Percentiles rank a stretch among this genome's conserved stretches.
These are phyloP conservation scores for Lasius fuliginosus DNA, from an alignment of 2,888 invertebrate species.

Conservation along the genomic window DNA sequence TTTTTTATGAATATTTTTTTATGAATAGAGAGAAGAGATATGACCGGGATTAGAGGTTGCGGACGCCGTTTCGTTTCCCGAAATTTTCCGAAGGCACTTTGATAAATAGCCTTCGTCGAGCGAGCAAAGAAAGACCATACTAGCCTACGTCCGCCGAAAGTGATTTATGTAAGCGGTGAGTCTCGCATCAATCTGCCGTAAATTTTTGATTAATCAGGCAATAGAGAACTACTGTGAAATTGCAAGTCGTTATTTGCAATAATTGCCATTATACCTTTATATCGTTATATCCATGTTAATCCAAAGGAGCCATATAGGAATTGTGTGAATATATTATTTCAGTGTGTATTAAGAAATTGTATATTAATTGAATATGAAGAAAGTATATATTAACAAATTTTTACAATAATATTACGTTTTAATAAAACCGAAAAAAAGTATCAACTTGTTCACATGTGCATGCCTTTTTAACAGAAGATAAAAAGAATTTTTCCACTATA, in stretches of 20 bases:
- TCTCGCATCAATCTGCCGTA: conserved; percentile 29
- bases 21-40: background rate
- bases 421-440: too few species aligned
- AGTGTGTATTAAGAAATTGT: background rate
- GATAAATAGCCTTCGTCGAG: conserved; percentile 58
- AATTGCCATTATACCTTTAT: background rate
- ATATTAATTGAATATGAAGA: background rate
- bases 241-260: background rate
- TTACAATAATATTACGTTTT: background rate
- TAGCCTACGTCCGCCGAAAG: conserved; percentile 22
- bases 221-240: conserved; percentile 8
- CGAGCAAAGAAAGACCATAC: conserved; percentile 29
- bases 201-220: conserved; percentile 27
- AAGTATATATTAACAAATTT: background rate
- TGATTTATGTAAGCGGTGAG: conserved; percentile 62
- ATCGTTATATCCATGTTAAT: background rate
- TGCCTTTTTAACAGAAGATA: too few species aligned
- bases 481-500: too few species aligned
- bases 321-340: background rate
- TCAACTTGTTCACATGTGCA: too few species aligned
- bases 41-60: conserved; percentile 27
- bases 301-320: background rate
- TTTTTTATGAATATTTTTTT: conserved; percentile 19
- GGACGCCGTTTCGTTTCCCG: conserved; percentile 13
- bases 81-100: conserved; percentile 52